phyloP scores from a whole-genome alignment of 2,797 vertebrate genomes.

The Enteromius unitaeniatus region DNA sequence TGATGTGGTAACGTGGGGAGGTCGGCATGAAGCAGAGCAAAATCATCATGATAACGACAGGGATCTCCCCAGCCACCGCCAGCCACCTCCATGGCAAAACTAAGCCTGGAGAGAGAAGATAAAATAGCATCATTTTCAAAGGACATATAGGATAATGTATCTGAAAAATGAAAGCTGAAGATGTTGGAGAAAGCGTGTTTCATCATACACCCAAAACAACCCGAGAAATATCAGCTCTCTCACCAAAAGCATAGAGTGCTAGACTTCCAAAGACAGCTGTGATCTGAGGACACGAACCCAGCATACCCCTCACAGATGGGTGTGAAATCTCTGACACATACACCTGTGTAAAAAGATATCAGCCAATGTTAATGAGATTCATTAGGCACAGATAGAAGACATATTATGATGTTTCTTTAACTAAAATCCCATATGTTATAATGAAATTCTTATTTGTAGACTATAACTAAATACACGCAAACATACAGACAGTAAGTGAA shows the following conservation, averaged over 20 bases:
- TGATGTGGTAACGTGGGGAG: constrained; percentile 91
- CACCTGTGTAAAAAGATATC: constrained; percentile 77
- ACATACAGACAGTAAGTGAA: not conserved
- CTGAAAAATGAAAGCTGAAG: not conserved
- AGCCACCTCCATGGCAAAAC: constrained; percentile 91
- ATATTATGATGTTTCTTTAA: not conserved
- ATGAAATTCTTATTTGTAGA: not conserved
- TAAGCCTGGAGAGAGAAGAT: constrained; percentile 75
- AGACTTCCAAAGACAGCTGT: constrained; percentile 91
- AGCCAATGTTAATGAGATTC: constrained; percentile 13
- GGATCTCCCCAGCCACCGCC: constrained; percentile 85
- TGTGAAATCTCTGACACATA: constrained; percentile 96
- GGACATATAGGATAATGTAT: not conserved
- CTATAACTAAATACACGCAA: not conserved
- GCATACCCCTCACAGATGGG: constrained; percentile 81
- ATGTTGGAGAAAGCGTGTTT: not conserved
- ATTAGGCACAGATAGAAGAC: not conserved
- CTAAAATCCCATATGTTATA: not conserved
- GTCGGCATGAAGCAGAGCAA: constrained; percentile 90
- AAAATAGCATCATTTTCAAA: constrained; percentile 3
- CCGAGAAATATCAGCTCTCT: constrained; percentile 53
- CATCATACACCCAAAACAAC: not conserved
- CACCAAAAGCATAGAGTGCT: constrained; percentile 85
- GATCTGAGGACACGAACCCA: constrained; percentile 93
- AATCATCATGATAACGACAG: constrained; percentile 82